These are phyloP conservation scores for Ips typographus DNA, from an alignment of 1,140 invertebrate genomes.

Conservation along the genomic window DNA sequence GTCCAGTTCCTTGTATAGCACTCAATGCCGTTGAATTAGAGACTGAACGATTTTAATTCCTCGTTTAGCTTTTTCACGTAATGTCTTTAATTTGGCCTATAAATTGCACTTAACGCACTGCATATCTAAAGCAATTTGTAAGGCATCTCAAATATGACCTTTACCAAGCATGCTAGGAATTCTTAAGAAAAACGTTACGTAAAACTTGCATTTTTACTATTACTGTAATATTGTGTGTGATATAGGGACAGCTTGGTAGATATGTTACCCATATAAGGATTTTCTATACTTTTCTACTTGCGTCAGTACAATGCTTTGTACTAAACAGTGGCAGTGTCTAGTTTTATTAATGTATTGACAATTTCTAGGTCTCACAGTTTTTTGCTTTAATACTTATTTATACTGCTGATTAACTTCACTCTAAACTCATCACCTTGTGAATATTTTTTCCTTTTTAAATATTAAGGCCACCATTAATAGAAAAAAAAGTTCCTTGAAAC, in stretches of 20 bases:
- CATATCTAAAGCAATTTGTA: too few species aligned
- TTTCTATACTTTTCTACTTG: constrained; percentile 14
- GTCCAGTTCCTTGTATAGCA: too few species aligned
- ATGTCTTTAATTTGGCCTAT: too few species aligned
- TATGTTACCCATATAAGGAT: constrained; percentile 19
- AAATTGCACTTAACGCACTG: too few species aligned
- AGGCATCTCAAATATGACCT: neutral
- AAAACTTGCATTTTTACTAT: constrained; percentile 17
- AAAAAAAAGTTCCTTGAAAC: neutral
- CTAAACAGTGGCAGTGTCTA: constrained; percentile 7
- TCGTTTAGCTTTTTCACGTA: too few species aligned
- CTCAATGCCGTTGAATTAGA: too few species aligned
- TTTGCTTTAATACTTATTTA: neutral
- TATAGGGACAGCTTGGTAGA: constrained; percentile 7
- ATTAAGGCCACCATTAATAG: neutral
- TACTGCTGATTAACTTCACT: too few species aligned
- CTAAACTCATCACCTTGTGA: too few species aligned
- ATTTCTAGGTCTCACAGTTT: neutral
- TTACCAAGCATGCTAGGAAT: constrained; percentile 11
- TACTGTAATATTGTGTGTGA: constrained; percentile 9
- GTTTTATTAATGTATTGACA: neutral
- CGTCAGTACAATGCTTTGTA: constrained; percentile 13
- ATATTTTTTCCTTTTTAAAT: neutral
- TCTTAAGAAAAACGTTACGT: constrained; percentile 14
- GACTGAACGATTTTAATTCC: too few species aligned